phyloP scores from a whole-genome alignment of 2,113 vertebrate species.

The Hirundichthys speculiger region DNA sequence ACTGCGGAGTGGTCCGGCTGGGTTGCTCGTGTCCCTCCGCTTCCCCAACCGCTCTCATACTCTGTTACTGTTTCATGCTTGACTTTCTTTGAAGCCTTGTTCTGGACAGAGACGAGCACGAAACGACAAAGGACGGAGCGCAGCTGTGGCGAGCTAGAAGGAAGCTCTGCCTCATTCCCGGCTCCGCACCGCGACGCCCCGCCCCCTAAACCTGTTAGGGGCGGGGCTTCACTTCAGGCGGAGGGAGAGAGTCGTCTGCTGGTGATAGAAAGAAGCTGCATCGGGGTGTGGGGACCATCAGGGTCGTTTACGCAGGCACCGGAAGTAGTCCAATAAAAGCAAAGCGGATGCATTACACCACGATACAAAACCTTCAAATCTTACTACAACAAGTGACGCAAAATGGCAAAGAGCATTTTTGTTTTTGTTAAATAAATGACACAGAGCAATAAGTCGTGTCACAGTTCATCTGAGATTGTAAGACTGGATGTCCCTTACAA shows the following conservation, averaged over 20 bases:
- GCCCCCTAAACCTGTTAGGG: constrained; percentile 42
- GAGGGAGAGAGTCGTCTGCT: constrained; percentile 44
- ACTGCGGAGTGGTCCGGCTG: constrained; percentile 36
- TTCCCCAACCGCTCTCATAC: constrained; percentile 42
- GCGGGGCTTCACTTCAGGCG: constrained; percentile 59
- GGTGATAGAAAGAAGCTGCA: constrained; percentile 61
- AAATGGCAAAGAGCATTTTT: too few relatives aligned
- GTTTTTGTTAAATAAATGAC: too few relatives aligned
- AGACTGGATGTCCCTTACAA: too few relatives aligned
- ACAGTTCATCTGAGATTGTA: too few relatives aligned
- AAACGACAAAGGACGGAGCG: constrained; percentile 44
- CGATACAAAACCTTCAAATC: too few relatives aligned
- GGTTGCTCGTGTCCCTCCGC: constrained; percentile 46
- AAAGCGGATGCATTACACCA: not conserved
- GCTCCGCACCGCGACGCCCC: constrained; percentile 46
- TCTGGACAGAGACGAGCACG: constrained; percentile 11
- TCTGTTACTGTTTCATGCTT: constrained; percentile 33
- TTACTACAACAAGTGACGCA: too few relatives aligned
- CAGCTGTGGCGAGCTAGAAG: constrained; percentile 63
- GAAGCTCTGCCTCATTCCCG: constrained; percentile 48
- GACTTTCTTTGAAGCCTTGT: constrained; percentile 60
- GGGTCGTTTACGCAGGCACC: not conserved
- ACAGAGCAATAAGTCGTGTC: too few relatives aligned
- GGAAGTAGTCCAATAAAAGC: constrained; percentile 29
- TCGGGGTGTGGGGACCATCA: not conserved